Percentiles rank a stretch among this genome's conserved stretches.
Evolutionary conservation across 2,113 vertebrate genomes (phyloP).

Genomic region (Manacus vitellinus): DNA sequence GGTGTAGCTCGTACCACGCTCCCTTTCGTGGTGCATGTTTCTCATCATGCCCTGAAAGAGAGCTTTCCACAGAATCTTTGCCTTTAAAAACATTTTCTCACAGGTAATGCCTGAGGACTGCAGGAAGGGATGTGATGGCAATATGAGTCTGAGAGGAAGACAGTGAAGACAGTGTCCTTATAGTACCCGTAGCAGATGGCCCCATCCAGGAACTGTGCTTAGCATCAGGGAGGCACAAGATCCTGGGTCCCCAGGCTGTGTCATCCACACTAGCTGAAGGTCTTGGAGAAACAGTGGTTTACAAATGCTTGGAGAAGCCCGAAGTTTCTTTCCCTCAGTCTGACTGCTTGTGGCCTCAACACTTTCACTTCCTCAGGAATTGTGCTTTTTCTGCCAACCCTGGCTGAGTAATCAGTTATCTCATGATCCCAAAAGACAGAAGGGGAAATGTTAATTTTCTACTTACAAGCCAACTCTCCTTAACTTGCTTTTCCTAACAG

Average conservation of each 20-base stretch:
- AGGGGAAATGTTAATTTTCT: background rate
- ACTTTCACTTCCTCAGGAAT: background rate
- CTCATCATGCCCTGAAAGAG: background rate
- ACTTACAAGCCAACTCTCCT: background rate
- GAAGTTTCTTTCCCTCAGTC: background rate
- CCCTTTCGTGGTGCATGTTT: background rate
- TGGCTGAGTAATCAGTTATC: background rate
- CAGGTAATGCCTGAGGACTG: accelerated
- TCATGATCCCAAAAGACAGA: background rate
- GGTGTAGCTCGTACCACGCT: background rate
- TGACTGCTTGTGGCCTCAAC: background rate
- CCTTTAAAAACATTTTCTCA: background rate
- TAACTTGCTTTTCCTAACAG: background rate
- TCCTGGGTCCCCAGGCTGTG: background rate
- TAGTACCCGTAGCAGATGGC: background rate
- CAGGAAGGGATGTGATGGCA: background rate
- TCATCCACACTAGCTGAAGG: background rate
- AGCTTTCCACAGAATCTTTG: background rate
- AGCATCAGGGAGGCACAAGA: background rate
- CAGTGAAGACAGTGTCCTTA: background rate
- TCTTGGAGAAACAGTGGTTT: background rate
- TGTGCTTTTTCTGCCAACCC: background rate
- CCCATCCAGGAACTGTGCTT: background rate
- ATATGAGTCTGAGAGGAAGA: background rate
- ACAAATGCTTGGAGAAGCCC: background rate